Percentiles rank a stretch among this genome's conserved stretches.
Conservation (phyloP, 2,888 invertebrate genomes). For the Phanerotoma sp. region DNA sequence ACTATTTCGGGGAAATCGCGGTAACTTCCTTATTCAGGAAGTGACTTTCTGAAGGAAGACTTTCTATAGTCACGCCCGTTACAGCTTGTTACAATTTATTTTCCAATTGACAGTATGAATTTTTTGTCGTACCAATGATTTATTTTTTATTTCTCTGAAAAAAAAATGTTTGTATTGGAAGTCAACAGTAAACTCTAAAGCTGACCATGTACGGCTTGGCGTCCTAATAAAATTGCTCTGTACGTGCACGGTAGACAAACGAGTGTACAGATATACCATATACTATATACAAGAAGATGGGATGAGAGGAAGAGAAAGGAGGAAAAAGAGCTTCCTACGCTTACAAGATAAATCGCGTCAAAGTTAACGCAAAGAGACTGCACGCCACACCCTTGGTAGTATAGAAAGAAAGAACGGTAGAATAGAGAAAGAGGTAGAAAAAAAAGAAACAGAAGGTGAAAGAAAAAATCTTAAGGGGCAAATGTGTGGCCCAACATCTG, state of each 20-base stretch:
- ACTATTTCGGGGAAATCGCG: no score
- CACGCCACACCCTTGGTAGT: conserved; percentile 25
- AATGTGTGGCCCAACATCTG: conserved; percentile 12
- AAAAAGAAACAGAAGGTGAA: background rate
- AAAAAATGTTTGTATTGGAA: background rate
- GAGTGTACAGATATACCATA: conserved; percentile 8
- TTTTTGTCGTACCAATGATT: background rate
- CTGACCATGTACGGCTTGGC: conserved; percentile 47
- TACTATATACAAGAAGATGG: background rate
- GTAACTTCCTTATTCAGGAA: no score
- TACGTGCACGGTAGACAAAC: conserved; percentile 24
- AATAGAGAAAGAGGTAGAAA: no score
- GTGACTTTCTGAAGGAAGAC: no score
- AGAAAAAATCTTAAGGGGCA: background rate
- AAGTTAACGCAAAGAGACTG: conserved; percentile 26
- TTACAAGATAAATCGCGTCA: conserved; percentile 23
- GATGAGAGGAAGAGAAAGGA: background rate
- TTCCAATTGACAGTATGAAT: no score
- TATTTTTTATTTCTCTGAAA: no score
- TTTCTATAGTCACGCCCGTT: no score
- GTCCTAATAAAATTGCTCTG: conserved; percentile 47
- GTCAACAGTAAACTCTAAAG: conserved; percentile 1
- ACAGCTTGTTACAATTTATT: no score
- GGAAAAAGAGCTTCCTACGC: conserved; percentile 14
- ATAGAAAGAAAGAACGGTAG: no score